Percentiles rank a stretch among this genome's conserved stretches.
These are phyloP conservation scores for Galaxea fascicularis DNA, from an alignment of 92 coral and sea anemone species.

Conservation along the genomic window DNA sequence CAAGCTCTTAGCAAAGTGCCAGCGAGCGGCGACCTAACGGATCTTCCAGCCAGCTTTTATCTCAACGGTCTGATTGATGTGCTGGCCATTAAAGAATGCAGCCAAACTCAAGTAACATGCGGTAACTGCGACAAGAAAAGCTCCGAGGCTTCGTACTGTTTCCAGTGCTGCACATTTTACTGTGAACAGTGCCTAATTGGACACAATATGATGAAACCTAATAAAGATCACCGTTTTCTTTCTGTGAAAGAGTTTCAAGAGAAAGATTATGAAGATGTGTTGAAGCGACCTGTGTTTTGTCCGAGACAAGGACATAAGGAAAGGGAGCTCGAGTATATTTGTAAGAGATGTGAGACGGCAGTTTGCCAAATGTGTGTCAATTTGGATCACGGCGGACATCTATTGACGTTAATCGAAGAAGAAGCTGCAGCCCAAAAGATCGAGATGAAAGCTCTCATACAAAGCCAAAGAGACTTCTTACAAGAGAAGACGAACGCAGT, in stretches of 20 bases:
- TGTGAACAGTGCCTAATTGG: not conserved
- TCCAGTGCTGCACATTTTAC: not conserved
- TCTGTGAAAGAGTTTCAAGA: not conserved
- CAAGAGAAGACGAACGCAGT: not conserved
- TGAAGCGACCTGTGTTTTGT: not conserved
- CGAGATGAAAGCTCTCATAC: not conserved
- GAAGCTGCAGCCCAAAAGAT: not conserved
- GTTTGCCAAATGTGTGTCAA: not conserved
- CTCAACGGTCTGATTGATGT: not conserved
- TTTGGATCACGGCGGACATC: not conserved
- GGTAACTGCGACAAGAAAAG: not conserved
- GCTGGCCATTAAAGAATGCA: not conserved
- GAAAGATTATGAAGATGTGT: not conserved
- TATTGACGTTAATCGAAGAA: not conserved
- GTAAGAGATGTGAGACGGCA: too few relatives aligned
- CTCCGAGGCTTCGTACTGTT: not conserved
- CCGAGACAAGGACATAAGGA: not conserved
- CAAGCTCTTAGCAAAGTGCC: not conserved
- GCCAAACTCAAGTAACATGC: not conserved
- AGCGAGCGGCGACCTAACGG: not conserved
- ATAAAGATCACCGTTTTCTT: not conserved
- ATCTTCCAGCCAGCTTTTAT: not conserved
- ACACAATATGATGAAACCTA: not conserved
- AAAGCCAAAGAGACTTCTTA: not conserved
- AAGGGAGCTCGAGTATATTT: not conserved